Evolutionary conservation across 2,888 invertebrate genomes (phyloP).

Genomic region (Himalopsyche japonica): DNA sequence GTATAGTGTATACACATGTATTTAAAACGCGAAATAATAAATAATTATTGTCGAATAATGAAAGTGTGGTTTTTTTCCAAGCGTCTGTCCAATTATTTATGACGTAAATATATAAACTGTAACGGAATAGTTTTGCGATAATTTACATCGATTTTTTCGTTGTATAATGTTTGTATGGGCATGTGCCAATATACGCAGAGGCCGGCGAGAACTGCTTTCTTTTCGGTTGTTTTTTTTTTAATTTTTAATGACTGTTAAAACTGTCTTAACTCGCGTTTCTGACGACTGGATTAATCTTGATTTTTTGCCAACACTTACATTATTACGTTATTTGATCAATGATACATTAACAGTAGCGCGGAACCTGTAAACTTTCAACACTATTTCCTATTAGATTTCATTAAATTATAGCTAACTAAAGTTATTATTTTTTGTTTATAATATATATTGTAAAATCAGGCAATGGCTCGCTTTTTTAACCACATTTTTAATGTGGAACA

Average conservation of each 20-base stretch:
- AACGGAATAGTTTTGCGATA: neutral
- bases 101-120: neutral
- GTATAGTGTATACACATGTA: neutral
- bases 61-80: neutral
- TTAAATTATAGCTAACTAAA: too few species aligned
- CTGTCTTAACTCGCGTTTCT: neutral
- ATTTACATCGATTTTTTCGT: neutral
- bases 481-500: too few species aligned
- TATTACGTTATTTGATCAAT: too few species aligned
- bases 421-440: too few species aligned
- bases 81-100: neutral
- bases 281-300: neutral
- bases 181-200: neutral
- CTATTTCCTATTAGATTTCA: too few species aligned
- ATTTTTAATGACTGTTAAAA: neutral
- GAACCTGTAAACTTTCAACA: too few species aligned
- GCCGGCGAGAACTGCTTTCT: neutral
- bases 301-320: neutral
- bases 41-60: neutral
- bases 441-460: too few species aligned
- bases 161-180: neutral
- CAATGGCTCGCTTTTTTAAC: too few species aligned
- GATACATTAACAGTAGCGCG: too few species aligned
- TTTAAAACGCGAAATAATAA: neutral
- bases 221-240: neutral